These are phyloP conservation scores for Phorcus lineatus DNA, from an alignment of 2,888 invertebrate genomes.

Conservation along the genomic window DNA sequence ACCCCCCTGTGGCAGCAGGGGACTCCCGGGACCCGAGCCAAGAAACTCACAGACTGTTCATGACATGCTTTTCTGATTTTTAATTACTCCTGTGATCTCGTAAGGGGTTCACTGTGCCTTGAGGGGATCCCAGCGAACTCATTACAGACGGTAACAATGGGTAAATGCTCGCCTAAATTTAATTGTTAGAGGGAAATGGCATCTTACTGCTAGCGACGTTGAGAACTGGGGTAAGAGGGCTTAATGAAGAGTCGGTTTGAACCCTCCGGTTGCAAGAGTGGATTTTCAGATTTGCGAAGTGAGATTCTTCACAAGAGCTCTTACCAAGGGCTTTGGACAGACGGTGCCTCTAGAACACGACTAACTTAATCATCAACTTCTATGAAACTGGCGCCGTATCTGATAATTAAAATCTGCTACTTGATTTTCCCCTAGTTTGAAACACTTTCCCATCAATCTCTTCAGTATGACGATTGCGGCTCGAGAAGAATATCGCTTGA, in stretches of 20 bases:
- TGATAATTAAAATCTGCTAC: slow-evolving; percentile 5
- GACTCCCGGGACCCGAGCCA: neutral
- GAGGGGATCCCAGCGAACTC: slow-evolving; percentile 8
- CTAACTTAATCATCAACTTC: slow-evolving; percentile 15
- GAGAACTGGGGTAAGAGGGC: neutral
- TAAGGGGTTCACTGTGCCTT: neutral
- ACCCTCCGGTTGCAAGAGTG: neutral
- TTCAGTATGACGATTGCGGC: neutral
- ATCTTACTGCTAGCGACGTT: slow-evolving; percentile 6
- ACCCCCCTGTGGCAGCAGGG: neutral
- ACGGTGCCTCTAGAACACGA: neutral
- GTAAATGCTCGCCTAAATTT: slow-evolving; percentile 31
- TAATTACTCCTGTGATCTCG: slow-evolving; percentile 15
- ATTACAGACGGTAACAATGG: slow-evolving; percentile 28
- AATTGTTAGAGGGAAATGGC: slow-evolving; percentile 31
- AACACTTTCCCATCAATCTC: neutral
- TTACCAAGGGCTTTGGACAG: neutral
- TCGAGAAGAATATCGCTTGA: no score
- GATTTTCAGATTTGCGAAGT: neutral
- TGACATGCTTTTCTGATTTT: slow-evolving; percentile 23
- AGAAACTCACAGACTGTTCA: slow-evolving; percentile 19
- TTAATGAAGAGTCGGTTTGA: slow-evolving; percentile 5
- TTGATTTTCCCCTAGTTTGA: neutral
- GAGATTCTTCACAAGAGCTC: neutral
- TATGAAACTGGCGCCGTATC: neutral